Base-by-base conservation (phyloP, 2,113 vertebrate genomes). In the Aspidoscelis tigris region DNA sequence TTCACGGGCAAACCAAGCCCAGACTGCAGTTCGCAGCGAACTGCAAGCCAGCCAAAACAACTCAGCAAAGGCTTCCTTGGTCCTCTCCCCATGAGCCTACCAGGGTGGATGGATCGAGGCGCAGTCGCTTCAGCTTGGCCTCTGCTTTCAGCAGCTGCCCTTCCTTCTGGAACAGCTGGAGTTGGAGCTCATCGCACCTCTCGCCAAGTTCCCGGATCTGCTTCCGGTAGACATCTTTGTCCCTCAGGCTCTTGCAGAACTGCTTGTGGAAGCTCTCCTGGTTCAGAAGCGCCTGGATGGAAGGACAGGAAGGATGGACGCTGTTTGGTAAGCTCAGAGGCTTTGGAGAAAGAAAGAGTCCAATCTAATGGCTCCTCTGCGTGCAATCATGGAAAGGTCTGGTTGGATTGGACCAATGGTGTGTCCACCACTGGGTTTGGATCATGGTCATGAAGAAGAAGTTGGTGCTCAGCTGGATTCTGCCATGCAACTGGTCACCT, bases 171-270 rank as follows among this genome's bases (percentile, higher is more conserved):
- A 98, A 97, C 66, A 98, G 93, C 85, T 96, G 96, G 33, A 98
- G 95, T 81, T 99, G 98, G 86, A 98, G 91, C 83, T 97, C 97
- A 0, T 99, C 98, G 0, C 92, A 96, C 11, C 92, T 93, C 90
- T 98, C 97, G 0, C 96, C 93, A 84, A 98, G 95, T 75, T 97
- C 96, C 3, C 97, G 94, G 68, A 98, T 94, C 90, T 93, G 95
- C 93, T 97, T 98, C 53, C 98, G 96, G 74, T 98, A 97, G n/a
- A 83, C 41, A 0, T 99, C 98, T 80, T 98, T 98, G 80, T 98
- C 97, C 39, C 96, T 94, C 77, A 99, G 96, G 87, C 93, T 95
- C 84, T 93, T 94, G 14, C 96, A 95, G 4, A 93, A 94, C 89
- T 98, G 98, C 4, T 78, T 4, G 5, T 98, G 97, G 89, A 97